Percentiles rank a stretch among this genome's conserved stretches.
Evolutionary conservation across 2,888 invertebrate genomes (phyloP).

Genomic region (Himalopsyche anomala): DNA sequence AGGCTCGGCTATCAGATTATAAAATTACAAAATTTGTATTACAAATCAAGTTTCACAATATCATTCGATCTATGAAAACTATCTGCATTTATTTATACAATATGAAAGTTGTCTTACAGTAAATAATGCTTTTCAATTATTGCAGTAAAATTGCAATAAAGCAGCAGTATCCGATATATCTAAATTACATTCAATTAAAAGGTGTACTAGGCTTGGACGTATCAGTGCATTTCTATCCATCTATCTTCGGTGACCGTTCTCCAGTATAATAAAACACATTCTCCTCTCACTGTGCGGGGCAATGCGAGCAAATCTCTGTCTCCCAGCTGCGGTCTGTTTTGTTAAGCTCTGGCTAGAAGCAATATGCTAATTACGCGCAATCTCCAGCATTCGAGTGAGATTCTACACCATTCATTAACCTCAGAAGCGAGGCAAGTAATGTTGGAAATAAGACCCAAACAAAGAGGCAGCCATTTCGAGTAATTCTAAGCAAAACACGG

Average conservation of each 20-base stretch:
- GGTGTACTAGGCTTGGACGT: neutral
- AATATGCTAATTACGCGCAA: slow-evolving; percentile 33
- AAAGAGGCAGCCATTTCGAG: neutral
- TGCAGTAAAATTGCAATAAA: too few species aligned
- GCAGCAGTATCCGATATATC: neutral
- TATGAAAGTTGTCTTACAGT: too few species aligned
- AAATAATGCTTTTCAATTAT: too few species aligned
- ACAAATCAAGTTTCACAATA: too few species aligned
- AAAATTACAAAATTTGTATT: too few species aligned
- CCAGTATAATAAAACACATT: neutral
- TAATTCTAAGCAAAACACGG: slow-evolving; percentile 16
- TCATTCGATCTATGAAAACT: too few species aligned
- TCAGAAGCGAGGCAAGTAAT: slow-evolving; percentile 49
- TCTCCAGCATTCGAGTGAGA: slow-evolving; percentile 33
- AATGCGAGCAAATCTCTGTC: slow-evolving; percentile 24
- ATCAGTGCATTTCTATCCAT: slow-evolving; percentile 10
- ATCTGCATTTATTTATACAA: too few species aligned
- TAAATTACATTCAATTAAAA: slow-evolving; percentile 27
- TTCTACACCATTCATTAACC: slow-evolving; percentile 55
- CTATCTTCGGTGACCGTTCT: slow-evolving; percentile 16
- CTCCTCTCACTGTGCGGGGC: neutral
- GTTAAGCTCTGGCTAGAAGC: slow-evolving; percentile 6
- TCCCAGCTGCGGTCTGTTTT: slow-evolving; percentile 13
- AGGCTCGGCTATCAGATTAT: too few species aligned
- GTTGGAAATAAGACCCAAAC: slow-evolving; percentile 46